Conservation (phyloP, 2,113 vertebrate species). For the Heptranchias perlo region DNA sequence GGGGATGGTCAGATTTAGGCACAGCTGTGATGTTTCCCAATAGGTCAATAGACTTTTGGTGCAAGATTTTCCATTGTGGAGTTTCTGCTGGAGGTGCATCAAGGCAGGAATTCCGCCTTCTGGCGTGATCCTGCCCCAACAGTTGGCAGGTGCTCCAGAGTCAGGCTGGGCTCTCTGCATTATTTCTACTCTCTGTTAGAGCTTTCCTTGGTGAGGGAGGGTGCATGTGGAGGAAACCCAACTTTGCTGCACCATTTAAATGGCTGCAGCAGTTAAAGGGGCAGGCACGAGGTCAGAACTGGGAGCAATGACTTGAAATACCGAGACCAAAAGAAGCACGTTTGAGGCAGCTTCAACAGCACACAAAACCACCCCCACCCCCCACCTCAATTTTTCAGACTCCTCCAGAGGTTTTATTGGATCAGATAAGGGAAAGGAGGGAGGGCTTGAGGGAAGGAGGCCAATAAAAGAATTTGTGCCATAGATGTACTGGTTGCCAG, state of each 20-base stretch:
- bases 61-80: not conserved
- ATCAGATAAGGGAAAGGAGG: not conserved
- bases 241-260: not conserved
- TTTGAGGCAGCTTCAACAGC: not conserved
- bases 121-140: not conserved
- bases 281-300: not conserved
- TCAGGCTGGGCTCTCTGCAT: not conserved
- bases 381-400: not conserved
- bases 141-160: not conserved
- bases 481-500: not conserved
- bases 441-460: not conserved
- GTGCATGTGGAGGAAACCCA: not conserved
- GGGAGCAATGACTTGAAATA: not conserved
- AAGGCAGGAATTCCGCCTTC: not conserved
- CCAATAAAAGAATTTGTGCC: not conserved
- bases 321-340: not conserved
- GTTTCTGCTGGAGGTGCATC: not conserved
- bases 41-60: no score
- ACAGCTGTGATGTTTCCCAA: not conserved
- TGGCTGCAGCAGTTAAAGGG: not conserved
- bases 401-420: not conserved
- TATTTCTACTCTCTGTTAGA: not conserved
- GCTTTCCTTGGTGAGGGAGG: not conserved
- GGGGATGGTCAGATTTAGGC: not conserved
- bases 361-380: no score